These are phyloP conservation scores for Eurystomus gularis DNA, from an alignment of 2,113 vertebrate species.

Conservation along the genomic window DNA sequence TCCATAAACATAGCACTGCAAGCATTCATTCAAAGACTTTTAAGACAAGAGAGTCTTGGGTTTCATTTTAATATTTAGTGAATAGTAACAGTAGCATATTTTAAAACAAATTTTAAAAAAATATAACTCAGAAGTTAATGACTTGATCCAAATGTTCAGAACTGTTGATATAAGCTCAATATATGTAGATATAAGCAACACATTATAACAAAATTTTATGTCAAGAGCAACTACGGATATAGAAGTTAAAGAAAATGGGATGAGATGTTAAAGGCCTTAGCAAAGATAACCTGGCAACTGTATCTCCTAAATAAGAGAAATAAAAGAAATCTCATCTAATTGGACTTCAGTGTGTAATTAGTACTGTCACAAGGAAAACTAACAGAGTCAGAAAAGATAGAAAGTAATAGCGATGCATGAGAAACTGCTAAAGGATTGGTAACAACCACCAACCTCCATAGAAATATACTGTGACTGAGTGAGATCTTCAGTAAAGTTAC, in stretches of 20 bases:
- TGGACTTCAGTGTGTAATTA: background rate
- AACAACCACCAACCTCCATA: background rate
- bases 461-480: background rate
- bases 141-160: background rate
- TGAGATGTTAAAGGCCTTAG: background rate
- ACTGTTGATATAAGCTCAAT: background rate
- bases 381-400: background rate
- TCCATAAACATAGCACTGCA: background rate
- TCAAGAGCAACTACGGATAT: background rate
- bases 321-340: background rate
- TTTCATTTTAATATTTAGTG: background rate
- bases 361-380: background rate
- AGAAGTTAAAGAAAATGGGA: background rate
- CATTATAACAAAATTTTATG: background rate
- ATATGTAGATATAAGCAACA: no score
- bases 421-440: background rate
- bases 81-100: background rate
- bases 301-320: background rate
- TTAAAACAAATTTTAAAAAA: background rate
- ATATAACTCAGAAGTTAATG: background rate
- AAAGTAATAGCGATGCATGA: background rate
- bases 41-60: background rate
- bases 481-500: background rate
- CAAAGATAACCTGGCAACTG: background rate
- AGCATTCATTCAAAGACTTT: background rate